Evolutionary conservation across 1,140 invertebrate genomes (phyloP), one percentile per base, ranked within the genome.

Genomic region (Proctacanthus coquilletti): DNA sequence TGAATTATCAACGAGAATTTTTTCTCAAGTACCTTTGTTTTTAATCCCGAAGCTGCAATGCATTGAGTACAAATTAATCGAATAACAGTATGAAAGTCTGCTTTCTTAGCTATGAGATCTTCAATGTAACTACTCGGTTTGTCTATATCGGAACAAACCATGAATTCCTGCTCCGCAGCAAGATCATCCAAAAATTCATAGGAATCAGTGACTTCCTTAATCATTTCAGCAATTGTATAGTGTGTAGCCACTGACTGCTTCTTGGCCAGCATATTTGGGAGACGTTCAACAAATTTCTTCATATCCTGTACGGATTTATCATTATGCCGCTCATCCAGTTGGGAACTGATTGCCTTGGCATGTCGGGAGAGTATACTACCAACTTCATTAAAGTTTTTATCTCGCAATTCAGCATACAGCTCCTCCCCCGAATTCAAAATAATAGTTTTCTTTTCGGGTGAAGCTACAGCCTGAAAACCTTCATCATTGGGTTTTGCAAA

Each of bases 311-410:
- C 77, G 10, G 86, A 83, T 58, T 88, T 88, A 25, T 87, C 80
- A 18, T 74, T 71, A 55, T 86, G 81, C 30, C 79, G 69, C 54
- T 91, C 85, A 56, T 91, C 84, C 60, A 88, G 74, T 56, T 93
- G 81, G 1, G 75, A 72, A 39, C 85, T 80, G 25, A 96, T 86
- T 6, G 78, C 63, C 57, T 82, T 87, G 0, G 88, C 88, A 62
- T 91, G 92, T 49, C 77, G 78, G 33, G 83, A 87, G 1, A 98
- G 62, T 21, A 81, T 72, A 34, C 77, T 71, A 13, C 87, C 87
- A 17, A 95, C 85, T 40, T 83, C 84, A 60, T 86, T 89, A 53
- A 97, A 96, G 62, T 88, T 92, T 63, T 86, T 88, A 59, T 96
- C 91, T 30, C 93, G 71, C 25, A 89, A 69, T 60, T 95, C 89